Evolutionary conservation across 1,140 invertebrate species (phyloP), one percentile per base, ranked within the genome.

Genomic region (Zaprionus camerounensis): DNA sequence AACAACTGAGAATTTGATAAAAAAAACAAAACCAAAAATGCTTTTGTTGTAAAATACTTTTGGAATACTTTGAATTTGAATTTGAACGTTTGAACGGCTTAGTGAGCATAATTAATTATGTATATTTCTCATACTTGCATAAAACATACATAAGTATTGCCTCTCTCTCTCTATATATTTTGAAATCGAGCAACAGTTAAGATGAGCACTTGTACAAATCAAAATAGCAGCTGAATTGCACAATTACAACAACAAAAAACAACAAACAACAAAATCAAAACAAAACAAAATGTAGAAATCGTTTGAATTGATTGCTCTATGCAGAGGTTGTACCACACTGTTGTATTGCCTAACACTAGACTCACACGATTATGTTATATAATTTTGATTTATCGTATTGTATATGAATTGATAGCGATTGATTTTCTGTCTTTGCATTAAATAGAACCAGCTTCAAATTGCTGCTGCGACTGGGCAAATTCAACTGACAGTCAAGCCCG

Each of bases 291-390:
- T 51, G 84, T 88, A 88, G 84, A 88, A 90, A 84, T 83, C 78
- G 75, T 88, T 86, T 88, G 79, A 85, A 85, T 72, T 90, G 69
- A 88, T 90, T 90, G 85, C 85, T 59, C 69, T 59, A 62, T 81
- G 41, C 84, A 88, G 84, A 88, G 84, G 85, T 73, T 88, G 78
- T 84, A 80, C 81, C 67, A 82, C 80, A 82, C 80, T 83, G 68
- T 80, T 87, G 80, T 87, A 87, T 82, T 86, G 84, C 83, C 83
- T 86, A 86, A 88, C 73, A 83, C 71, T 86, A 86, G 83, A 83
- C 74, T 78, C 73, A 71, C 73, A 66, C 57, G 75, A 55, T 77
- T 71, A 51, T 56, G 34, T 82, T 44, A 55, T 38, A 38, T 65
- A 31, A 22, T 66, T 49, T 44, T 56, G 57, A 49, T 4, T 20